Conservation (phyloP, 2,888 invertebrate species). For the Chloroclystis v-ata region DNA sequence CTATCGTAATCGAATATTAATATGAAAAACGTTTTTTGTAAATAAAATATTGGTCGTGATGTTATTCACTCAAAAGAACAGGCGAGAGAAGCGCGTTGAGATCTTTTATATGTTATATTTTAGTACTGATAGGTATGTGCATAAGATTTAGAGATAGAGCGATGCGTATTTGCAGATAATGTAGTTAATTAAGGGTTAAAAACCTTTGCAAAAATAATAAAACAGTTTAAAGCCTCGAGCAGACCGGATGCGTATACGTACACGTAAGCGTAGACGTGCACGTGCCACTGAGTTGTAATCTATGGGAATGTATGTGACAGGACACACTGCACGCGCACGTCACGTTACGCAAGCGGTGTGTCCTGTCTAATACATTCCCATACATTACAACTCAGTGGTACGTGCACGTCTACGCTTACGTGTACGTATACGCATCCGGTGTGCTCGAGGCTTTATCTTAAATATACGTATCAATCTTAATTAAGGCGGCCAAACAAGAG, state of each 20-base stretch:
- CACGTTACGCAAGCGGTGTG: no score
- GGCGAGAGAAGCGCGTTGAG: conserved; percentile 51
- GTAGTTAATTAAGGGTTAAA: conserved; percentile 30
- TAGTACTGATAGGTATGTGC: conserved; percentile 31
- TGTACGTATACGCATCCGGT: no score
- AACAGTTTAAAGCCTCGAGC: no score
- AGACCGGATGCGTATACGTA: no score
- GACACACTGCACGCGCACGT: no score
- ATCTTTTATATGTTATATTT: conserved; percentile 56
- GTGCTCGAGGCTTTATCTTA: no score
- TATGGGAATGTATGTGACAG: no score
- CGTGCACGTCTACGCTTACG: no score
- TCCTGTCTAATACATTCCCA: no score
- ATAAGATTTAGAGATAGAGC: conserved; percentile 31
- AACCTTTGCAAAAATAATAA: conserved; percentile 19
- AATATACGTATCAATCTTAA: conserved; percentile 69
- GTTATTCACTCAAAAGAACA: conserved; percentile 13
- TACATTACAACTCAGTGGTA: no score
- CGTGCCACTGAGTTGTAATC: no score
- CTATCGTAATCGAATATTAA: conserved; percentile 9
- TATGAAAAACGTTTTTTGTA: conserved; percentile 3
- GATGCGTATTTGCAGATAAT: conserved; percentile 35
- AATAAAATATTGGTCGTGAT: neutral
- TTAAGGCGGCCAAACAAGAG: conserved; percentile 58
- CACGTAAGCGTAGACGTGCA: no score